phyloP scores from a whole-genome alignment of 2,113 vertebrate species.

The Amphilophus citrinellus region DNA sequence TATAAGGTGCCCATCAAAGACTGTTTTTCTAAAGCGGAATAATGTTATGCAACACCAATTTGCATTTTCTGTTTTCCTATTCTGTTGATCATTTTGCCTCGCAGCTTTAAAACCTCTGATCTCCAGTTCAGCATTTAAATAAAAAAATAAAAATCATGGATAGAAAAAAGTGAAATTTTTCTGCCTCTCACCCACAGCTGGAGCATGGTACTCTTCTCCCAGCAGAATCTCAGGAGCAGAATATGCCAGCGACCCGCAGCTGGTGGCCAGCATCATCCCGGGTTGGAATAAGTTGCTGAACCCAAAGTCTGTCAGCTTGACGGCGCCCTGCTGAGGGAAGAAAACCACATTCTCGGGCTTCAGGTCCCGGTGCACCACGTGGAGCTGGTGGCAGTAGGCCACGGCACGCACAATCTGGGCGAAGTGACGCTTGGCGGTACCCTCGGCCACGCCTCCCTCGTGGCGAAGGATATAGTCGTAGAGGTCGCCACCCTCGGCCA shows the following conservation, averaged over 20 bases:
- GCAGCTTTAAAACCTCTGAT: not conserved
- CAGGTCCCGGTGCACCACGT: conserved; percentile 90
- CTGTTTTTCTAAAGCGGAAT: not conserved
- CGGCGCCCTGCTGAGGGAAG: conserved; percentile 88
- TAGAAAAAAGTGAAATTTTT: not conserved
- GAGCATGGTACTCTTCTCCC: conserved; percentile 89
- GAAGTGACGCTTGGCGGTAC: conserved; percentile 85
- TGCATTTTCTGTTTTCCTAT: not conserved
- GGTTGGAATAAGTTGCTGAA: conserved; percentile 92
- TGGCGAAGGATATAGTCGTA: conserved; percentile 91
- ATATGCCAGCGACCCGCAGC: conserved; percentile 90
- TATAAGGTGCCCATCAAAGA: not conserved
- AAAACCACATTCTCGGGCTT: conserved; percentile 93
- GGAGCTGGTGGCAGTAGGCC: conserved; percentile 89
- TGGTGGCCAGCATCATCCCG: conserved; percentile 89
- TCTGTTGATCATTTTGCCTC: not conserved
- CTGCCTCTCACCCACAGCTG: conserved; percentile 86
- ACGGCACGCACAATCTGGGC: conserved; percentile 90
- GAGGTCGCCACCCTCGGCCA: conserved; percentile 89
- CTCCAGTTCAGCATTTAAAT: not conserved
- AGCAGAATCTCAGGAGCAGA: conserved; percentile 90
- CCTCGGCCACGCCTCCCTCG: conserved; percentile 85
- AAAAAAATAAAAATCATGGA: not conserved
- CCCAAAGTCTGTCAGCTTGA: conserved; percentile 91
- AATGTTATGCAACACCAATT: not conserved